Evolutionary conservation across 2,797 vertebrate genomes (phyloP), one percentile per base, ranked within the genome.

Genomic region (Sciurus carolinensis): DNA sequence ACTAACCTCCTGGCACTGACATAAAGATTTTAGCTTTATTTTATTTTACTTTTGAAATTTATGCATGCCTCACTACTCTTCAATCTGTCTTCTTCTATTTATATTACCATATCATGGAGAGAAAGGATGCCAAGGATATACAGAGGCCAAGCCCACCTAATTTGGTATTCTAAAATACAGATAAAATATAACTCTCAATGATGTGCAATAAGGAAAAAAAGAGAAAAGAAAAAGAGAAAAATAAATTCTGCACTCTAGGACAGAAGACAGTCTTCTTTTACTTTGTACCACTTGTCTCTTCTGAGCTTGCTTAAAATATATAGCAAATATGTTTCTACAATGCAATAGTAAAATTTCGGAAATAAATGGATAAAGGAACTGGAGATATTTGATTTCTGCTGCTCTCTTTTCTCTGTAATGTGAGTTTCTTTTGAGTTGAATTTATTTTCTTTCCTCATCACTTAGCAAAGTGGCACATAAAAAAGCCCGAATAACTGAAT

Each of bases 81-180:
- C 94, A 95, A 59, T 96, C 92, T 98, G 92, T 95, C 76, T 79
- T 90, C 7, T 69, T 95, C 66, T 96, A 84, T 96, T 88, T 97
- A 59, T 91, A 69, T 77, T 44, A 73, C 22, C 39, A 73, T 87
- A 89, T 73, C 54, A 64, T 85, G 79, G 39, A 89, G 86, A 83
- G 57, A 76, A 33, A 59, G 28, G 24, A 67, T 36, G 50, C 83
- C 71, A 90, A 92, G 26, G 36, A 80, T 54, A 94, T 44, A 44
- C 69, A 94, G 62, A 95, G 66, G 28, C 85, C 69, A 90, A 52
- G 33, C 47, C 73, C 91, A 95, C 75, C 80, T 95, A 79, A 80
- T 91, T 64, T 94, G 39, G 50, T 72, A 90, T 95, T 96, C 87
- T 94, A 66, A 85, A 92, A 59, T 75, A 71, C n/a, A 83, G 42